Base-by-base conservation (phyloP, 2,113 vertebrate species). In the Salvelinus fontinalis region DNA sequence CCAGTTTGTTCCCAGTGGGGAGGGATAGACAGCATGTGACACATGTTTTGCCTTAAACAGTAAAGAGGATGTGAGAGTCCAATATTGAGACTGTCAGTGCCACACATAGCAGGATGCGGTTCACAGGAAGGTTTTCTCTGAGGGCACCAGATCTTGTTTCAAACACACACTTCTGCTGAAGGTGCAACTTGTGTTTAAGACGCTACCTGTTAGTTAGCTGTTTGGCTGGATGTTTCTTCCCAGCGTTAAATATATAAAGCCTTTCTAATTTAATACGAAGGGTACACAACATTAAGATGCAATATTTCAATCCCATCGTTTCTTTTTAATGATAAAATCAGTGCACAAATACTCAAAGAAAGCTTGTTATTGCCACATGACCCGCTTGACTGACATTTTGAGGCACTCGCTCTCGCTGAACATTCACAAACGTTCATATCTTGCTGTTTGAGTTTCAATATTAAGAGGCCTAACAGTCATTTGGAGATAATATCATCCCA, bases 51-150 rank as follows among this genome's bases (percentile, higher is more conserved):
- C n/a, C n/a, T 22, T 5, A 62, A 9, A 22, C 18, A 62, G 59
- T 22, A 24, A 16, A 2, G 0, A 78, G 60, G 31, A 71, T 48
- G 27, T 48, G 65, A 22, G 67, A 31, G n/a, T 62, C 20, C 39
- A n/a, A 70, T 76, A 54, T 54, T 34, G 0, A 3, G 22, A 9
- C 71, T 72, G 51, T 31, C 39, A 51, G 62, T 31, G 14, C 16
- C 12, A 39, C 24, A 65, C 4, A 44, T 11, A 69, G 44, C 72
- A 87, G 87, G 87, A 88, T 84, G 86, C 82, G 75, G 79, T 65
- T 76, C 64, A 26, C 12, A 44, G 54, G 24, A 20, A 3, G 0
- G 1, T 27, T 48, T 14, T 49, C 9, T 48, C 68, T 29, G 12
- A n/a, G 44, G 26, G 29, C 68, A 16, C n/a, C n/a, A 62, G 59